Conservation (phyloP, 2,888 invertebrate genomes). For the Glyphotaelius pellucidus region DNA sequence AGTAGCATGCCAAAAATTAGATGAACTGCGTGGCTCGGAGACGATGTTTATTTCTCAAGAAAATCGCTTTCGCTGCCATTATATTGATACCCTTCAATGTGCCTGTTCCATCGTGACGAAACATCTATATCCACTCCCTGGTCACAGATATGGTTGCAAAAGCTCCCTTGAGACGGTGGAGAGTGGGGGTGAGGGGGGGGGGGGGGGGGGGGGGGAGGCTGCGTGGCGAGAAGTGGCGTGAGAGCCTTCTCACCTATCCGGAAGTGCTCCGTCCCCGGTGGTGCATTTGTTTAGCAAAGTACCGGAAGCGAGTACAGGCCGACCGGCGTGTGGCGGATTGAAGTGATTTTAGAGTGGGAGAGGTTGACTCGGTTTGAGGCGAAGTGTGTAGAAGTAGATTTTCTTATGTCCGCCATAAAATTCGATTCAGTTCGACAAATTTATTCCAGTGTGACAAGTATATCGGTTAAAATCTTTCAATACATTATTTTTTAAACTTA, state of each 20-base stretch:
- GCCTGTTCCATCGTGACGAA: no score
- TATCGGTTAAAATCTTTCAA: neutral
- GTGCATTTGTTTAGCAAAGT: conserved; percentile 11
- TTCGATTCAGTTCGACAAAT: neutral
- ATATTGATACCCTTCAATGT: neutral
- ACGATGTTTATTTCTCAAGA: neutral
- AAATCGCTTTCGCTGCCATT: neutral
- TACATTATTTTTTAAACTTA: neutral
- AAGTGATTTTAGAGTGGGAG: conserved; percentile 17
- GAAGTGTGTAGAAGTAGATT: neutral
- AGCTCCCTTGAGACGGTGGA: neutral
- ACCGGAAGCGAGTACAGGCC: neutral
- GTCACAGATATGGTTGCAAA: neutral
- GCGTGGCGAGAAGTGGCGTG: conserved; percentile 48
- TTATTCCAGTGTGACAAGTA: neutral
- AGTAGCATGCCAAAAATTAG: no score
- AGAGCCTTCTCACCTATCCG: conserved; percentile 42
- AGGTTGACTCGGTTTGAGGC: neutral
- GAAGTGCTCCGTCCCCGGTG: conserved; percentile 43
- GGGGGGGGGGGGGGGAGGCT: neutral
- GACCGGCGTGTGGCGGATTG: neutral
- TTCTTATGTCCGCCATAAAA: neutral
- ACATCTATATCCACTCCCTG: neutral
- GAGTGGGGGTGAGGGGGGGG: conserved; percentile 24
- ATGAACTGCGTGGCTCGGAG: neutral